These are phyloP conservation scores for Thaleichthys pacificus DNA, from an alignment of 2,797 vertebrate species.

Conservation along the genomic window DNA sequence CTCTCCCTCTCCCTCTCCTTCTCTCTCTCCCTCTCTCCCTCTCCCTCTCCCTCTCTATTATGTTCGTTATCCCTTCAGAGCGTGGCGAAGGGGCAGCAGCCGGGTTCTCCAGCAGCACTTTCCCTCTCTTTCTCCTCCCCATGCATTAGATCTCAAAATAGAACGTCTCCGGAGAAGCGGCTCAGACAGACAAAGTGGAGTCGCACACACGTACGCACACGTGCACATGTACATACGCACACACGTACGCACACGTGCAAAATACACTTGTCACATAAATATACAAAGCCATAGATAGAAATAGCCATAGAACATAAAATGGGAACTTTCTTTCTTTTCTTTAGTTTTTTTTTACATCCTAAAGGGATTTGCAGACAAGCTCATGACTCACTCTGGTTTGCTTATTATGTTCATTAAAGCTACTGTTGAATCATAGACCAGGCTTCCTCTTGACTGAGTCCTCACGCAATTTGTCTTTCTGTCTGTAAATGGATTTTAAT, in stretches of 20 bases:
- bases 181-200: constrained; percentile 16
- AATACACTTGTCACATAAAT: constrained; percentile 5
- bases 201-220: constrained; percentile 1
- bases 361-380: constrained; percentile 27
- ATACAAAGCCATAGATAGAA: not conserved
- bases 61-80: no score
- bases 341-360: constrained; percentile 5
- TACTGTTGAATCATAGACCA: constrained; percentile 25
- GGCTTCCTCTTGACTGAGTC: constrained; percentile 18
- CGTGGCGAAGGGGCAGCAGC: no score
- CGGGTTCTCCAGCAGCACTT: no score
- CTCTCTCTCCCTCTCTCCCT: no score
- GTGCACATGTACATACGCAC: not conserved
- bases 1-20: no score
- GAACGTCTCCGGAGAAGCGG: constrained; percentile 53
- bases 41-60: no score
- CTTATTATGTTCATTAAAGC: constrained; percentile 31
- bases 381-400: constrained; percentile 27
- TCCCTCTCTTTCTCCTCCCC: no score
- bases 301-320: no score
- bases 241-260: constrained; percentile 6
- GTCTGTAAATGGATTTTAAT: not conserved
- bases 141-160: constrained; percentile 56
- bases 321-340: no score
- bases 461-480: not conserved